Conservation (phyloP, 1,140 invertebrate species). For the Contarinia nasturtii region DNA sequence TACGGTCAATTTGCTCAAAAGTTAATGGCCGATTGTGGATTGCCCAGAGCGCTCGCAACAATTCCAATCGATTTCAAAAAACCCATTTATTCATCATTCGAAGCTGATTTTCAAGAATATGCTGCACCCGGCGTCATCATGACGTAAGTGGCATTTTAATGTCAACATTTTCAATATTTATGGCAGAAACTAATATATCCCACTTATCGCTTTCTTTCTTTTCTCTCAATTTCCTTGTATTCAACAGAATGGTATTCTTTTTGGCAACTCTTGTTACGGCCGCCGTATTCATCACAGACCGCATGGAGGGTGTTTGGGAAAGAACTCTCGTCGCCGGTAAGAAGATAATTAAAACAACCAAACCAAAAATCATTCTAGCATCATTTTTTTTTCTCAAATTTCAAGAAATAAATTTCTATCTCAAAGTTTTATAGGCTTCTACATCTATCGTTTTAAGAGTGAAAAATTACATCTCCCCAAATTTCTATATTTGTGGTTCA, state of each 20-base stretch:
- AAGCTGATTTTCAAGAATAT: conserved; percentile 46
- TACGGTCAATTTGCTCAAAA: conserved; percentile 36
- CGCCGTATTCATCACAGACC: conserved; percentile 60
- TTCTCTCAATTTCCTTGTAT: too few species aligned
- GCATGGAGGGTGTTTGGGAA: conserved; percentile 59
- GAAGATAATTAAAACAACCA: too few species aligned
- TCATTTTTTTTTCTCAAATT: neutral
- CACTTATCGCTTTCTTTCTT: neutral
- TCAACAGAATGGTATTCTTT: conserved; percentile 54
- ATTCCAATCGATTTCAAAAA: conserved; percentile 43
- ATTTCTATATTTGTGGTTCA: neutral
- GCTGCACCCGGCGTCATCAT: conserved; percentile 60
- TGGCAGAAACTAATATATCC: neutral
- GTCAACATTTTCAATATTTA: neutral
- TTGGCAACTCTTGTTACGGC: conserved; percentile 59
- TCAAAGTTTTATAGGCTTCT: too few species aligned
- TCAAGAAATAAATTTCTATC: too few species aligned
- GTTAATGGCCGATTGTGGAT: conserved; percentile 36
- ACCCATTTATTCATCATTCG: conserved; percentile 45
- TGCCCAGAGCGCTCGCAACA: conserved; percentile 29
- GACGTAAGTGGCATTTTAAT: conserved; percentile 33
- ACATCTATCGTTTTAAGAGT: too few species aligned
- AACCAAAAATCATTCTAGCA: conserved; percentile 28
- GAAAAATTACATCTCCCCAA: too few species aligned
- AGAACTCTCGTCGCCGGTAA: conserved; percentile 53